Evolutionary conservation across 2,888 invertebrate genomes (phyloP).

Genomic region (Lymantria dispar): DNA sequence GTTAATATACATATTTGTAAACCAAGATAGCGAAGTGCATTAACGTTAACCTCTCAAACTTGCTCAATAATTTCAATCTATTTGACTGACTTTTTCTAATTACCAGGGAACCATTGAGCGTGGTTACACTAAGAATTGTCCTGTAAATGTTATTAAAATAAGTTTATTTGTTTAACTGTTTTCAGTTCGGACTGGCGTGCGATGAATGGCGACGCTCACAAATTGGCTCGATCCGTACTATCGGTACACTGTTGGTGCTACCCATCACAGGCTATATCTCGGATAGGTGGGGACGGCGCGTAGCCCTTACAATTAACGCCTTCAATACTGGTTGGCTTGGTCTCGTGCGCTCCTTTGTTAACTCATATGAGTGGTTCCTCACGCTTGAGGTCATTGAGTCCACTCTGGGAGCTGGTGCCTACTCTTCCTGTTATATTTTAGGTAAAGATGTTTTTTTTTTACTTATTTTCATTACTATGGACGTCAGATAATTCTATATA

Average conservation of each 20-base stretch:
- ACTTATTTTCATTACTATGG: no score
- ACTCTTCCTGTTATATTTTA: slow-evolving; percentile 87
- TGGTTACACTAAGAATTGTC: no score
- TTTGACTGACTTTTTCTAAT: no score
- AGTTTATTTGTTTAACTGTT: background rate
- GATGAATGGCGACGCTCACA: slow-evolving; percentile 87
- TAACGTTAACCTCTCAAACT: no score
- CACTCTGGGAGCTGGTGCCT: slow-evolving; percentile 86
- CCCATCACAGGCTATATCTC: slow-evolving; percentile 88
- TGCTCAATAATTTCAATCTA: no score
- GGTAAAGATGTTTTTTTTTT: slow-evolving; percentile 70
- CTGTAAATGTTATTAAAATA: no score
- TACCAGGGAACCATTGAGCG: no score
- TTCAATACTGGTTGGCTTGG: slow-evolving; percentile 85
- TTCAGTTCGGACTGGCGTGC: slow-evolving; percentile 84
- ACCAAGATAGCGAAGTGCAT: no score
- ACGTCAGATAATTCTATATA: no score
- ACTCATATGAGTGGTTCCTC: slow-evolving; percentile 86
- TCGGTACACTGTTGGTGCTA: slow-evolving; percentile 87
- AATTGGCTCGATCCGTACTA: slow-evolving; percentile 88
- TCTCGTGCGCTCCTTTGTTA: slow-evolving; percentile 85
- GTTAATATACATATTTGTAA: no score
- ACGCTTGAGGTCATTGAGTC: slow-evolving; percentile 88
- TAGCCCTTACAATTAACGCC: slow-evolving; percentile 83
- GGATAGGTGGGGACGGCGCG: slow-evolving; percentile 87